Evolutionary conservation across 2,797 vertebrate species (phyloP), one percentile per base, ranked within the genome.

Genomic region (Gymnothorax reevesii): DNA sequence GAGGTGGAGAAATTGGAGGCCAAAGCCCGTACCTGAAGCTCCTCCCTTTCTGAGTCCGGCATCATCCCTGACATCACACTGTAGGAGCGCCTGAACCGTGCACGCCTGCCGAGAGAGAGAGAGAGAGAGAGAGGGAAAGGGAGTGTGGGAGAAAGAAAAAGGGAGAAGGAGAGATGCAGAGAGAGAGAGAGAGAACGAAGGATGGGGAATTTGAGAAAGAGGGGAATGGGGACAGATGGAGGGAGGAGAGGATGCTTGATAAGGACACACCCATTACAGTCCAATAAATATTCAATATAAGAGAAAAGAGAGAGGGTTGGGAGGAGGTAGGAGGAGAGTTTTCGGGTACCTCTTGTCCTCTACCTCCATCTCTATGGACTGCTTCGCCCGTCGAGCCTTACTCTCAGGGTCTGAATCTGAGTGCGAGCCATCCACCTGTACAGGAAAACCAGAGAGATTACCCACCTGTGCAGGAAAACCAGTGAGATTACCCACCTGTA

Each of bases 41-140:
- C 95, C 91, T 96, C 33, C 20, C 82, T 55, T 5, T 95, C 98
- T 86, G 98, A 95, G 93, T 99, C 97, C 0, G 98, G 97, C 94
- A 99, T 98, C 86, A 99, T 97, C 0, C 97, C 97, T 33, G 98
- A 93, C 54, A 97, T 98, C 83, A 99, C 98, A 20, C 98, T 99
- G 92, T 98, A 99, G 90, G 98, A 99, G 49, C 98, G 96, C 0
- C 97, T 97, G 95, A 99, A 97, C 93, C 97, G 96, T 89, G 97
- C 97, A 90, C 97, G 96, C 93, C 98, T 90, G 60, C 83, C 84
- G 33, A 55, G 52, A 57, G 52, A 57, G 54, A 49, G 15, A 89
- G 42, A 9, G 7, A 79, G 49, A 20, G 42, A 52, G 42, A 12
- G 33, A 55, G 52, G 25, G 17, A 57, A 22, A 49, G 79, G 85